Conservation (phyloP, 2,113 vertebrate genomes). For the Boulengeromyrus knoepffleri region DNA sequence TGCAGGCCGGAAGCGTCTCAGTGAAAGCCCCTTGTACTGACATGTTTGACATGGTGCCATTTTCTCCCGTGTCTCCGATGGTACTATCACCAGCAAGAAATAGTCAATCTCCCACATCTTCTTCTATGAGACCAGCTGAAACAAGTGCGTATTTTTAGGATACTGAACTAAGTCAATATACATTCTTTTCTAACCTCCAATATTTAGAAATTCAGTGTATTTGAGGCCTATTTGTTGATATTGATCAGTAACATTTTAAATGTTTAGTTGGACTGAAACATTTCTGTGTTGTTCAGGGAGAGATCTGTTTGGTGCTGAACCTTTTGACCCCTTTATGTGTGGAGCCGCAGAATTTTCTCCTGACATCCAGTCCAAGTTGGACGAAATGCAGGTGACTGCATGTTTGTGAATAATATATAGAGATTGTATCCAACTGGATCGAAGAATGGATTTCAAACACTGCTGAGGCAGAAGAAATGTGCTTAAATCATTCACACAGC, state of each 20-base stretch:
- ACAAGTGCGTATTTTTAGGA: conserved; percentile 67
- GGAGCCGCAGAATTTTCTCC: conserved; percentile 88
- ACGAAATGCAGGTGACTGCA: conserved; percentile 94
- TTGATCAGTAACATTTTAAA: neutral
- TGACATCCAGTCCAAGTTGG: conserved; percentile 93
- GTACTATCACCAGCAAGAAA: conserved; percentile 76
- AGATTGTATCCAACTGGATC: neutral
- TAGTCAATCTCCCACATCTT: conserved; percentile 75
- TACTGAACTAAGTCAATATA: neutral
- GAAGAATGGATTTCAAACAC: neutral
- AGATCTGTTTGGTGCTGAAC: conserved; percentile 93
- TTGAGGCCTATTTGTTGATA: neutral
- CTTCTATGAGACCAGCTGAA: conserved; percentile 75
- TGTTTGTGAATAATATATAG: conserved; percentile 25
- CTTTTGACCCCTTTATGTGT: conserved; percentile 96
- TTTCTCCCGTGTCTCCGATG: conserved; percentile 79
- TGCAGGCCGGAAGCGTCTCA: conserved; percentile 74
- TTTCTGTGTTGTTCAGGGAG: conserved; percentile 64
- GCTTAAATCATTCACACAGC: neutral
- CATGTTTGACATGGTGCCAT: conserved; percentile 97
- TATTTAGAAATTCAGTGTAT: neutral
- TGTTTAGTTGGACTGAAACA: neutral
- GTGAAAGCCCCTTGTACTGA: conserved; percentile 78
- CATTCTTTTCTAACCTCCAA: neutral
- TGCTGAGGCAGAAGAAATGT: neutral